Evolutionary conservation across 2,888 invertebrate species (phyloP).

Genomic region (Tholera decimalis): DNA sequence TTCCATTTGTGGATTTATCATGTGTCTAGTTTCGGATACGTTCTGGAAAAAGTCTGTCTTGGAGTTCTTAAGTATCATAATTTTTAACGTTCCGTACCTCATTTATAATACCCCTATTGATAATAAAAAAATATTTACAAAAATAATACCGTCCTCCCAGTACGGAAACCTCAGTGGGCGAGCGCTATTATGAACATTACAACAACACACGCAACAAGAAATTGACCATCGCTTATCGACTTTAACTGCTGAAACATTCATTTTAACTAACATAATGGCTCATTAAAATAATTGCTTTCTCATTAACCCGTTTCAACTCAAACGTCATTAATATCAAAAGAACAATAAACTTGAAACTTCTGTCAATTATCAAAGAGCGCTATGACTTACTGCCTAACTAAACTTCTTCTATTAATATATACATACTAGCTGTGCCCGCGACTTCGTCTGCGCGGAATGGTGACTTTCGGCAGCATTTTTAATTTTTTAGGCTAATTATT

Average conservation of each 20-base stretch:
- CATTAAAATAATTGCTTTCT: background rate
- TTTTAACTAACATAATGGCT: background rate
- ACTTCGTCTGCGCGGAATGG: too few relatives aligned
- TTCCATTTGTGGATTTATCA: constrained; percentile 2
- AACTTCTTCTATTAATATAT: constrained; percentile 32
- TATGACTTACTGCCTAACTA: constrained; percentile 16
- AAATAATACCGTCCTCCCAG: too few relatives aligned
- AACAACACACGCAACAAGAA: background rate
- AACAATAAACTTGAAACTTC: constrained; percentile 30
- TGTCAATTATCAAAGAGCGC: constrained; percentile 28
- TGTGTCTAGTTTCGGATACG: background rate
- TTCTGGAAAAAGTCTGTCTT: background rate
- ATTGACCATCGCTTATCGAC: background rate
- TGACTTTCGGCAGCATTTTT: too few relatives aligned
- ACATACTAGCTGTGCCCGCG: too few relatives aligned
- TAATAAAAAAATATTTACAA: too few relatives aligned
- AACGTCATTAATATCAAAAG: constrained; percentile 7
- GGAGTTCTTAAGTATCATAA: too few relatives aligned
- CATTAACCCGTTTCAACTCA: background rate
- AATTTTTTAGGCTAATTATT: too few relatives aligned
- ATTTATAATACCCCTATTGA: too few relatives aligned
- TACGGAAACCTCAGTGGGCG: too few relatives aligned
- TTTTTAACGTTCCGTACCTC: too few relatives aligned
- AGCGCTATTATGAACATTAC: too few relatives aligned
- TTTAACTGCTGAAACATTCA: background rate